These are phyloP conservation scores for Acropora yongei DNA, from an alignment of 64 coral and sea anemone species.

Conservation along the genomic window DNA sequence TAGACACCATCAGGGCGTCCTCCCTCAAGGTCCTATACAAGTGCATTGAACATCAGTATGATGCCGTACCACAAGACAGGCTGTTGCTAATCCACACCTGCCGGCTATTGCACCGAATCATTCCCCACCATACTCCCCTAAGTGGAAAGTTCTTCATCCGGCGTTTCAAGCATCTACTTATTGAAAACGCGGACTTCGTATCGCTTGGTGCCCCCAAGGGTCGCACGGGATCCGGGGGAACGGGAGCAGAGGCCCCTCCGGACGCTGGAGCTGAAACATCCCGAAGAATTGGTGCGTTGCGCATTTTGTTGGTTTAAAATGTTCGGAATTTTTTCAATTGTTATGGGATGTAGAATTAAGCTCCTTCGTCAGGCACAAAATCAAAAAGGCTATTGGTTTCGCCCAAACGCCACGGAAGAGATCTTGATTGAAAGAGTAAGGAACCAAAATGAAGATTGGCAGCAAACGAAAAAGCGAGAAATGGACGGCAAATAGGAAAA, in stretches of 20 bases:
- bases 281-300: constrained; percentile 41
- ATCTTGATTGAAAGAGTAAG: too few relatives aligned
- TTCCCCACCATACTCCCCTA: constrained; percentile 92
- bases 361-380: too few relatives aligned
- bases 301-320: not conserved
- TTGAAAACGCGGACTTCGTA: constrained; percentile 97
- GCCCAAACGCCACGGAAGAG: too few relatives aligned
- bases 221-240: constrained; percentile 29
- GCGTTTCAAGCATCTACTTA: constrained; percentile 93
- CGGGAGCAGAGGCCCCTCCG: constrained; percentile 9
- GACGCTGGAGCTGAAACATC: constrained; percentile 33
- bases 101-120: constrained; percentile 81
- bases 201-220: constrained; percentile 81
- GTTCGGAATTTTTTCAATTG: not conserved
- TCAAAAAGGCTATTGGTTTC: too few relatives aligned
- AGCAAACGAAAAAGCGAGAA: too few relatives aligned
- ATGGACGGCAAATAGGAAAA: too few relatives aligned
- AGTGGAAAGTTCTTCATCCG: constrained; percentile 96
- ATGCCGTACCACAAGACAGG: constrained; percentile 80
- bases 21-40: constrained; percentile 86
- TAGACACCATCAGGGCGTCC: constrained; percentile 86
- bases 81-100: constrained; percentile 95
- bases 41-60: constrained; percentile 92
- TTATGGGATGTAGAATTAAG: too few relatives aligned
- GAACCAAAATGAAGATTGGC: too few relatives aligned